These are phyloP conservation scores for Hipposideros armiger DNA, from an alignment of 2,113 vertebrate genomes.

Conservation along the genomic window DNA sequence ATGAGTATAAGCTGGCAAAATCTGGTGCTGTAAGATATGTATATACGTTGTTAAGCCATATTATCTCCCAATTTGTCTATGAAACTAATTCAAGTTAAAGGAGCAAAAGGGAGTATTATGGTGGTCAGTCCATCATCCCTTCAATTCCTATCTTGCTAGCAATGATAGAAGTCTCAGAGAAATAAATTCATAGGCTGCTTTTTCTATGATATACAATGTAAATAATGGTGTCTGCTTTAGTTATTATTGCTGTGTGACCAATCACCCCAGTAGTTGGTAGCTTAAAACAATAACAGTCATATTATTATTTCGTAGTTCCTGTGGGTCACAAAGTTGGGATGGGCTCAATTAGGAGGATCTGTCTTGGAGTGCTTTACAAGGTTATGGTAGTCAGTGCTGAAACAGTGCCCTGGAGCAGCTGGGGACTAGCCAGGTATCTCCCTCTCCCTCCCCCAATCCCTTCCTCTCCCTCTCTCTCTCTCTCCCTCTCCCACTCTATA, in stretches of 20 bases:
- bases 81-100: slow-evolving; percentile 24
- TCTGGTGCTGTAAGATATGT: neutral
- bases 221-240: neutral
- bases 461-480: no score
- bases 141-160: neutral
- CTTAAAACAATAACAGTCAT: neutral
- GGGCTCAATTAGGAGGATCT: neutral
- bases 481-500: neutral
- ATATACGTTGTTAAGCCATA: neutral
- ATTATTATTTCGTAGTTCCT: neutral
- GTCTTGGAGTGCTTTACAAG: neutral
- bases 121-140: neutral
- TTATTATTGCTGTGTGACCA: neutral
- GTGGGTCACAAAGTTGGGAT: neutral
- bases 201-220: neutral
- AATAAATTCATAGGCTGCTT: neutral
- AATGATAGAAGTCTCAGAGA: slow-evolving; percentile 2
- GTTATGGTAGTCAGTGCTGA: neutral
- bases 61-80: neutral
- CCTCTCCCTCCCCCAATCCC: neutral
- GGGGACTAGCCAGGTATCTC: neutral
- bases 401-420: neutral
- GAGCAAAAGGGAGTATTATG: neutral
- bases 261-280: neutral
- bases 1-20: neutral